Evolutionary conservation across 2,797 vertebrate genomes (phyloP), one percentile per base, ranked within the genome.

Genomic region (Gadopsis marmoratus): DNA sequence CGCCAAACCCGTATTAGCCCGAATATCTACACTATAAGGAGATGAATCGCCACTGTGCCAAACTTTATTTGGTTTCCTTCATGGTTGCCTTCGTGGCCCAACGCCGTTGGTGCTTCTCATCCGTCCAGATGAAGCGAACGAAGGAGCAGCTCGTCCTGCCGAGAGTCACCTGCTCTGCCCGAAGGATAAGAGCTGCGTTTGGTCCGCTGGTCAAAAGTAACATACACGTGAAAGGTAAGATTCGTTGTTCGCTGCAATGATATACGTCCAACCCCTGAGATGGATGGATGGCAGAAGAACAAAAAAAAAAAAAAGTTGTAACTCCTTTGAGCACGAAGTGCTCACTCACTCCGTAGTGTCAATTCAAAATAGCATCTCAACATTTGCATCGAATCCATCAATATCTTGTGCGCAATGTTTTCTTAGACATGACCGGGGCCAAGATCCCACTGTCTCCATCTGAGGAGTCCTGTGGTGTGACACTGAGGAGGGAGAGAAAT

Each of bases 151-250:
- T 87, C 4, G 88, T 51, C 35, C 73, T 85, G 56, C 93, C 94
- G 0, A 75, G 37, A 1, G 93, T 95, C 83, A 86, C 70, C 70
- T 95, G 94, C 84, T 91, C 86, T 2, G 26, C 4, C 10, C 71
- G 81, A 0, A 74, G 83, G 23, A 90, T 95, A 0, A 89, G 29
- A 60, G 94, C 93, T 23, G 84, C 82, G 2, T 95, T 95, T 55
- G 89, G 87, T 1, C 82, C 91, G 0, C 50, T 19, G 16, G 92
- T 94, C 54, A 79, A 64, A 54, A 81, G 75, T 4, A 91, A 92
- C 7, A 26, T 94, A 0, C 90, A 53, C 0, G 88, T 90, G 1
- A 81, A n/a, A 90, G 92, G 94, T 95, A 65, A 86, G 78, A 10
- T 17, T 17, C n/a, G 8, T 21, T 37, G 2, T 67, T 9, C 39